These are phyloP conservation scores for Clarias gariepinus DNA, from an alignment of 2,113 vertebrate genomes.

Conservation along the genomic window DNA sequence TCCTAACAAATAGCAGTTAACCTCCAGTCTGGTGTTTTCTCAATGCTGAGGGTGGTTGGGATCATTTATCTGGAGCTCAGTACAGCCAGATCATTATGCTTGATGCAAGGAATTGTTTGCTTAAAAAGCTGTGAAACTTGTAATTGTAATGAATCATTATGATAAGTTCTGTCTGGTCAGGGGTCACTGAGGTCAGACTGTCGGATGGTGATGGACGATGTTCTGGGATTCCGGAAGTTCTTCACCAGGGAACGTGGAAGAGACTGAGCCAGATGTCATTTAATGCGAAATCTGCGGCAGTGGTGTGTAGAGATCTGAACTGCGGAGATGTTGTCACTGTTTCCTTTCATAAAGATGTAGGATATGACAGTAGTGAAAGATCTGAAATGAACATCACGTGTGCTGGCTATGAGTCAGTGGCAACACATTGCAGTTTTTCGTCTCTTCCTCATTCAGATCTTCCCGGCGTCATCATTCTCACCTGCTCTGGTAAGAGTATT, in stretches of 20 bases:
- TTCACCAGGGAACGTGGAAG: neutral
- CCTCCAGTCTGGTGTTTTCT: too few species aligned
- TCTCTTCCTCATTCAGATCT: neutral
- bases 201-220: neutral
- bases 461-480: neutral
- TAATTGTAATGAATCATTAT: too few species aligned
- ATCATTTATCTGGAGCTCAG: too few species aligned
- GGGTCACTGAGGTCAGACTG: neutral
- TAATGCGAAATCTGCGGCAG: neutral
- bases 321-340: neutral
- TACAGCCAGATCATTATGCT: too few species aligned
- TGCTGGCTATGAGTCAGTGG: neutral
- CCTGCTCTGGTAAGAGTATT: neutral
- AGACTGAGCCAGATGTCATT: neutral
- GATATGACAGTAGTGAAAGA: neutral
- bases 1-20: neutral
- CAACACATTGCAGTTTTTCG: neutral
- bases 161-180: neutral
- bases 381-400: neutral
- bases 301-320: conserved; percentile 19
- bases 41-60: too few species aligned
- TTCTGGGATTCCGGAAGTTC: neutral
- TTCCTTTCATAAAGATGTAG: neutral
- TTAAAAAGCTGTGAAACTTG: neutral
- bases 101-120: neutral